Conservation (phyloP, 2,797 vertebrate genomes). For the Paguma larvata region DNA sequence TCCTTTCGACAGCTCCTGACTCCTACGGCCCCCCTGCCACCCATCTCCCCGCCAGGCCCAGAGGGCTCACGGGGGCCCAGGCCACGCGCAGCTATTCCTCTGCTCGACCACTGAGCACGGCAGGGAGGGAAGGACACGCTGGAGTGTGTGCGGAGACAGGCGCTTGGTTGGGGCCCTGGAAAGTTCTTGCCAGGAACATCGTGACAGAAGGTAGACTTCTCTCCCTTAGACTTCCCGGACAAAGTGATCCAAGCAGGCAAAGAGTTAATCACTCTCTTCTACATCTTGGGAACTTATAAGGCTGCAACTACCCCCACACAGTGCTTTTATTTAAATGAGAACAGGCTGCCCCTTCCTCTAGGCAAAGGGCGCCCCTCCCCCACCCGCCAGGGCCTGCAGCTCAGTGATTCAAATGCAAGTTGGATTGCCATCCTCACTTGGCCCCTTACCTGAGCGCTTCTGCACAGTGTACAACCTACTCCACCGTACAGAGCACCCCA, state of each 20-base stretch:
- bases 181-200: constrained; percentile 29
- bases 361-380: no score
- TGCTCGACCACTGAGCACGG: background rate
- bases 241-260: constrained; percentile 65
- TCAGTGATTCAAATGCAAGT: background rate
- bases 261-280: background rate
- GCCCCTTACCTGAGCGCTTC: background rate
- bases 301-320: background rate
- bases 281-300: background rate
- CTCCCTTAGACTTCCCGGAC: constrained; percentile 64
- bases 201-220: background rate
- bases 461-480: background rate
- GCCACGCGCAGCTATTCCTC: background rate
- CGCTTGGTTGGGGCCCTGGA: background rate
- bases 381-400: background rate
- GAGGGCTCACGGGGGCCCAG: background rate
- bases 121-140: background rate
- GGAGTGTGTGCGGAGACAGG: rapidly evolving
- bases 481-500: background rate
- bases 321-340: background rate
- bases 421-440: background rate
- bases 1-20: background rate
- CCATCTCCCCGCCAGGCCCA: background rate
- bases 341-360: background rate
- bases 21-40: background rate